Base-by-base conservation (phyloP, 2,113 vertebrate species). In the Macrotus californicus region DNA sequence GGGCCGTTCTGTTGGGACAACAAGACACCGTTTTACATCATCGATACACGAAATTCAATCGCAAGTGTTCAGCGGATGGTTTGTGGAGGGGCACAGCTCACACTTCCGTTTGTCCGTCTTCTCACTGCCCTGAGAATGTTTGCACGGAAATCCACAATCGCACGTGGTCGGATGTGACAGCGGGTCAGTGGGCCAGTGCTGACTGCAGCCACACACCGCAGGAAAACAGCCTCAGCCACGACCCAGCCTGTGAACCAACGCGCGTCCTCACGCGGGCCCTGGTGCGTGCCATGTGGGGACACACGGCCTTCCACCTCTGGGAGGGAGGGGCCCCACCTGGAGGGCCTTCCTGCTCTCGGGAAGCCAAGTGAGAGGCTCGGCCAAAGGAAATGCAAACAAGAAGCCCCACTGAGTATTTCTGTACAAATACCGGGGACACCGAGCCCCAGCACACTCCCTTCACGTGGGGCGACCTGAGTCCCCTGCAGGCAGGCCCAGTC, bases 221-320 rank as follows among this genome's bases (percentile, higher is more conserved):
- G 61, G n/a, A 2, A 43, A 31, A 16, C 6, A 2, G 24, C 5
- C 4, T 2, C 11, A 1, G 26, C 61, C 9, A 12, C 24, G 1
- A 2, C 16, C 0, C 11, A 2, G 15, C 15, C 26, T 7, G 31
- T 18, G 4, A 10, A 2, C 0, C 0, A 0, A 19, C 3, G 69
- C 1, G 5, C 2, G 39, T 7, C 39, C 70, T 41, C 39, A 6
- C 19, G 19, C 36, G 18, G 19, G n/a, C n/a, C 36, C 19, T 21
- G 34, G 15, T 4, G 9, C 67, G 18, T 1, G 66, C 66, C 1
- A 24, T 26, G 56, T 21, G 21, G 0, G 10, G 59, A 12, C 59
- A 10, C 56, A 24, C 9, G 22, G 56, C 56, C 54, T 9, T 19
- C 56, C 22, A 7, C 56, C 56, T 3, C 56, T n/a, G n/a, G n/a